Base-by-base conservation (phyloP, 64 coral and sea anemone genomes). In the Orbicella faveolata region DNA sequence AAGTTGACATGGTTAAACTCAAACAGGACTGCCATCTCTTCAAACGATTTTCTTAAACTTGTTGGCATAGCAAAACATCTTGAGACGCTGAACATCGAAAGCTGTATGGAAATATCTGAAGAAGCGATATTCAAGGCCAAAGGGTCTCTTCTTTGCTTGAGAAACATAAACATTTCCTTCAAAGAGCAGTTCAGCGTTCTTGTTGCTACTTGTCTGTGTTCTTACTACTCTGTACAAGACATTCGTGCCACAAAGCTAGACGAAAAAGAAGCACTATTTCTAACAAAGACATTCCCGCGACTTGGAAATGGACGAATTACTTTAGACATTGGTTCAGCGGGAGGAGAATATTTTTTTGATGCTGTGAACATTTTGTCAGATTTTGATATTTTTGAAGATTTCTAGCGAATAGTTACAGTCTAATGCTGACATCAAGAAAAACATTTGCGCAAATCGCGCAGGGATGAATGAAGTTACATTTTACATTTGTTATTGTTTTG, bases 111-210 rank as follows among this genome's bases (percentile, higher is more conserved):
- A 76, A 76, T 76, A 51, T 76, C 74, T 2, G 74, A 76, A 16
- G 2, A 41, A 76, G 74, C 74, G 15, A 76, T 76, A 41, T 76
- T 76, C 35, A 76, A 76, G 16, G 74, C 74, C 18, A 76, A 76
- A 76, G 19, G 74, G 4, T 76, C 19, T 35, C 74, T 76, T 41
- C 74, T 3, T 8, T 76, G 10, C 37, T 16, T 76, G 74, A 39
- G 74, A 39, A 76, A 15, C 13, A 41, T 76, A 39, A 76, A 76
- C 15, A 16, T 76, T 1, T 76, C 74, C 35, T 41, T 41, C 74
- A 76, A 76, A 36, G 35, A 76, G 13, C 74, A 76, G 74, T 76
- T 76, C 14, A 48, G 74, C 74, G 74, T 76, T 76, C 74, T 76
- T 16, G 34, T 36, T 17, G 35, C 44, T 15, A 36, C 74, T 76